Evolutionary conservation across 2,113 vertebrate species (phyloP), one percentile per base, ranked within the genome.

Genomic region (Alaudala cheleensis): DNA sequence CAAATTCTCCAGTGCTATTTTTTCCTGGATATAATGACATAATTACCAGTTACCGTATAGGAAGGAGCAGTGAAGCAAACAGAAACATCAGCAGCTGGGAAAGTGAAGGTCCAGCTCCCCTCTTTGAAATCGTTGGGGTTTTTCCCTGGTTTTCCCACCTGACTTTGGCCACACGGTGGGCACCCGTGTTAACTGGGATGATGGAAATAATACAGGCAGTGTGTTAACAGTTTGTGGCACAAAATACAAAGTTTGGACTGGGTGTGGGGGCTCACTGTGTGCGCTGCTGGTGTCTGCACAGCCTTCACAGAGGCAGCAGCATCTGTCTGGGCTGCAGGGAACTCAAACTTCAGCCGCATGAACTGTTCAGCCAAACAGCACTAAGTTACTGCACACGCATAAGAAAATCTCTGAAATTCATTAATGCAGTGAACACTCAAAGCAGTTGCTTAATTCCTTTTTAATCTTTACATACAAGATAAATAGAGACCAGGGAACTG

Each of bases 1-100:
- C 81, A 80, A 82, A 62, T 89, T 77, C 65, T 58, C 66, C 42
- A 28, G 50, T 62, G 67, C 78, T 93, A 47, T 87, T 92, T 92
- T 93, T 95, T 87, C 81, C 61, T 92, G 57, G 93, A 82, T 22
- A 10, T 95, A 94, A 95, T 80, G 56, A 95, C 74, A 90, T 93
- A 95, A 95, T 94, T 86, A 66, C 12, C 45, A 50, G 81, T 90
- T 96, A 54, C 40, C 3, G 4, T 86, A 49, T 86, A 81, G 74
- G 85, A 82, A 49, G 58, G 65, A 91, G 76, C 47, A 94, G 16
- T 50, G 86, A 64, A 92, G 58, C 80, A 78, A 87, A 84, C 56
- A 93, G 70, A 81, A 64, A 62, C 37, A 58, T 51, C 66, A 82
- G 42, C 71, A 65, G 33, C 90, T 92, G 19, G 39, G 77, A 69